These are phyloP conservation scores for Boloria euphrosyne DNA, from an alignment of 2,888 invertebrate species.

Conservation along the genomic window DNA sequence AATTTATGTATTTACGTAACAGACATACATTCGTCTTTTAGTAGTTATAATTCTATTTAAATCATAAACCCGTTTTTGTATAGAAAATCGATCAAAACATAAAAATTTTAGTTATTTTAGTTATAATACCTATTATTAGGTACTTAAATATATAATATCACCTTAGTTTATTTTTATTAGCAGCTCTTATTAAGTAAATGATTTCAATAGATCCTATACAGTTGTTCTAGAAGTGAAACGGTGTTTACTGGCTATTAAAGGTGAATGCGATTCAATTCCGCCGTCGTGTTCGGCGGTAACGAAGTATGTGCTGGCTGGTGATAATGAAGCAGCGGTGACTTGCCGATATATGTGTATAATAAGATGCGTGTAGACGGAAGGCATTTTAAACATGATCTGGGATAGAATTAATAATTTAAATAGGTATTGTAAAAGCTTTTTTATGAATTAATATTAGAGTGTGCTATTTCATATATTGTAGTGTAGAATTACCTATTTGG, in stretches of 20 bases:
- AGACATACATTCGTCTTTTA: too few relatives aligned
- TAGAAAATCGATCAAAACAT: too few relatives aligned
- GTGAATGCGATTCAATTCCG: slow-evolving; percentile 75
- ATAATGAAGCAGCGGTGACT: slow-evolving; percentile 64
- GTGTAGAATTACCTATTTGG: too few relatives aligned
- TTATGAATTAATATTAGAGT: too few relatives aligned
- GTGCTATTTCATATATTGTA: too few relatives aligned
- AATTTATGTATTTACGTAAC: too few relatives aligned
- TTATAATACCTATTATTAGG: too few relatives aligned
- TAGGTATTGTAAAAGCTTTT: slow-evolving; percentile 9
- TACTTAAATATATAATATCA: too few relatives aligned
- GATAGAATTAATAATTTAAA: slow-evolving; percentile 10
- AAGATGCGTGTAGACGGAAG: slow-evolving; percentile 35
- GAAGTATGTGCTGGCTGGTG: slow-evolving; percentile 50
- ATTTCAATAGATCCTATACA: slow-evolving; percentile 60
- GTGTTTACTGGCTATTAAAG: slow-evolving; percentile 75
- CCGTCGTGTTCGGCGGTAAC: slow-evolving; percentile 59
- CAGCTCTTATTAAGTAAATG: slow-evolving; percentile 35
- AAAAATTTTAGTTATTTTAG: too few relatives aligned
- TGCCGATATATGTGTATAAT: slow-evolving; percentile 45
- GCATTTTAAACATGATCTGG: slow-evolving; percentile 8
- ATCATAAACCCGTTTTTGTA: too few relatives aligned
- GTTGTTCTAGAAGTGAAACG: slow-evolving; percentile 71
- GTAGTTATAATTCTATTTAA: too few relatives aligned
- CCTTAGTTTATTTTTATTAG: slow-evolving; percentile 39